A percentile compares a stretch with the other conserved stretches of the same genome.
Conservation (phyloP, 2,888 invertebrate species). For the Kryphioiulus occultus region DNA sequence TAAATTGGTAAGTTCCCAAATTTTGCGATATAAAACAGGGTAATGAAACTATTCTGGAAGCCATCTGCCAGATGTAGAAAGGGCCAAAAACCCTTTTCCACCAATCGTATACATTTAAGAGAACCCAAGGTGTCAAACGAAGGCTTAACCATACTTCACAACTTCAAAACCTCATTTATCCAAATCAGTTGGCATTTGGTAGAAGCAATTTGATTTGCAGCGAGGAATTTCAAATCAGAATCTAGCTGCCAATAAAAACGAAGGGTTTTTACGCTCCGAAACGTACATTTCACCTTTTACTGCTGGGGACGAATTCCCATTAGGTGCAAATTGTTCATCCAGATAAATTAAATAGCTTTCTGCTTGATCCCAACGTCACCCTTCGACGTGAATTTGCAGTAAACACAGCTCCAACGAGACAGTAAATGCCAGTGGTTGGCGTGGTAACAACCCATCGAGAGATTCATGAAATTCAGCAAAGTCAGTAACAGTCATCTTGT, state of each 20-base stretch:
- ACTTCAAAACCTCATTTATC: not conserved
- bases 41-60: too few species aligned
- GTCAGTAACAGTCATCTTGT: too few species aligned
- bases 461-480: too few species aligned
- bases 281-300: not conserved
- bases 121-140: not conserved
- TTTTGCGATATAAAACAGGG: too few species aligned
- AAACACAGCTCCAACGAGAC: not conserved
- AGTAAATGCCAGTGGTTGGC: slow-evolving; percentile 10
- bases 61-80: too few species aligned
- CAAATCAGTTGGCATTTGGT: not conserved
- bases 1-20: too few species aligned
- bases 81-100: slow-evolving; percentile 23
- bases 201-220: slow-evolving; percentile 8
- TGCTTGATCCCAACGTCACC: not conserved
- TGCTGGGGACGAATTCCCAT: not conserved
- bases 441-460: not conserved
- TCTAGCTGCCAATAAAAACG: not conserved
- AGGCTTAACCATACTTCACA: not conserved
- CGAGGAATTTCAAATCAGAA: slow-evolving; percentile 17
- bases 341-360: slow-evolving; percentile 23
- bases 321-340: slow-evolving; percentile 17
- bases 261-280: not conserved
- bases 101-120: not conserved
- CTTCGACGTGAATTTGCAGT: too few species aligned